These are phyloP conservation scores for Lemur catta DNA, from an alignment of 2,797 vertebrate genomes.

Conservation along the genomic window DNA sequence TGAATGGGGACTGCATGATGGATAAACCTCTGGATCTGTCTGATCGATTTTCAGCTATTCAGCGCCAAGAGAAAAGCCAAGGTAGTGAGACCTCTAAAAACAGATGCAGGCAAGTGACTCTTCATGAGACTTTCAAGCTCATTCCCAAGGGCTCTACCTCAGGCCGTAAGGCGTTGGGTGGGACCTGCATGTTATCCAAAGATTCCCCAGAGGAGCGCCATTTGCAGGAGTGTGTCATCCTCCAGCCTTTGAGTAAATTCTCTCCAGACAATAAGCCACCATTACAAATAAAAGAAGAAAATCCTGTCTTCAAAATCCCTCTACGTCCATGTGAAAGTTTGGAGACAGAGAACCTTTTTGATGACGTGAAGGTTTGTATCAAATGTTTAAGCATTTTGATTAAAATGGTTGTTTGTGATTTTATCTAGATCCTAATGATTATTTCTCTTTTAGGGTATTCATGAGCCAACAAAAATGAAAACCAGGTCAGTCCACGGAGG, in stretches of 20 bases:
- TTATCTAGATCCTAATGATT: constrained; percentile 71
- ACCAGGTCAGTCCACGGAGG: constrained; percentile 77
- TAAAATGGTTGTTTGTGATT: constrained; percentile 59
- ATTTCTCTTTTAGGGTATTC: constrained; percentile 82
- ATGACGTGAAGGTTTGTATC: constrained; percentile 79
- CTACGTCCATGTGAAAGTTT: constrained; percentile 56
- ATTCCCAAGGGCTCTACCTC: constrained; percentile 75
- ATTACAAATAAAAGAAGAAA: constrained; percentile 81
- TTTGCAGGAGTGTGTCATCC: constrained; percentile 68
- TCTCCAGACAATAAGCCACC: constrained; percentile 76
- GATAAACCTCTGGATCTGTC: constrained; percentile 88
- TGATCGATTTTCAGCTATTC: constrained; percentile 82
- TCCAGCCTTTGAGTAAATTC: constrained; percentile 68
- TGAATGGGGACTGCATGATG: constrained; percentile 72
- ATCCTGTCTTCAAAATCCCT: constrained; percentile 76
- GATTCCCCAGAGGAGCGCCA: constrained; percentile 74
- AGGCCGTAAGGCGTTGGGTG: constrained; percentile 56
- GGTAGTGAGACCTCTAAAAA: constrained; percentile 78
- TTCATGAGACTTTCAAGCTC: constrained; percentile 80
- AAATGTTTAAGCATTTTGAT: constrained; percentile 28
- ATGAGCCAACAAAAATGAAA: constrained; percentile 82
- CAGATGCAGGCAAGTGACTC: constrained; percentile 80
- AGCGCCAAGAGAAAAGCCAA: constrained; percentile 80
- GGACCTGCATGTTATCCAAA: constrained; percentile 62
- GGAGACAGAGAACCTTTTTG: constrained; percentile 79